A percentile compares a stretch with the other conserved stretches of the same genome.
These are phyloP conservation scores for Rhabditoides inermis DNA, from an alignment of 2,888 invertebrate species.

Conservation along the genomic window DNA sequence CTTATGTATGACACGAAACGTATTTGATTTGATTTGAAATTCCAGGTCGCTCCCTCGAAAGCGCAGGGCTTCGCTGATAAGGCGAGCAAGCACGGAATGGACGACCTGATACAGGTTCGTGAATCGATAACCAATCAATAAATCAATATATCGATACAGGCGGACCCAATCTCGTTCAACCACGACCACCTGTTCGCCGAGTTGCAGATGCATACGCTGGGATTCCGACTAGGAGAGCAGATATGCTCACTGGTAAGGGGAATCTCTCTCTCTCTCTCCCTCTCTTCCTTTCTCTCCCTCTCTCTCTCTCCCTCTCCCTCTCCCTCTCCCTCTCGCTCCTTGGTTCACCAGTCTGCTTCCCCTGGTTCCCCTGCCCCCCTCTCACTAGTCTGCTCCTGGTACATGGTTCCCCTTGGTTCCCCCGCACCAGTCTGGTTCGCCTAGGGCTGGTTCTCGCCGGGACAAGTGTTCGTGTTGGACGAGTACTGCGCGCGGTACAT, in stretches of 20 bases:
- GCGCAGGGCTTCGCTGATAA: conserved; percentile 62
- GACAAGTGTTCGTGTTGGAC: conserved; percentile 94
- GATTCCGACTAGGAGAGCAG: conserved; percentile 91
- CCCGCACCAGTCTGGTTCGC: no score
- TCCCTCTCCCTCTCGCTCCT: no score
- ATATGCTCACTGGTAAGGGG: conserved; percentile 82
- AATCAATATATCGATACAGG: conserved; percentile 59
- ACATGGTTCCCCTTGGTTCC: no score
- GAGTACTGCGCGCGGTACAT: conserved; percentile 96
- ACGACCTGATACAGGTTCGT: conserved; percentile 72
- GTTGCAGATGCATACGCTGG: conserved; percentile 82
- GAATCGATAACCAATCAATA: neutral
- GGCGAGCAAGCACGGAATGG: conserved; percentile 96
- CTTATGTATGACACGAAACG: no score
- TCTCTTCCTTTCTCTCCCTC: no score
- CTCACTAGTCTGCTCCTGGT: no score
- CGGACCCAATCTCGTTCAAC: conserved; percentile 94
- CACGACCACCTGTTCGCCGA: conserved; percentile 84
- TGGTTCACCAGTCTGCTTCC: no score
- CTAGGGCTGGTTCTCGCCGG: conserved; percentile 98
- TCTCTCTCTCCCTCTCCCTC: no score
- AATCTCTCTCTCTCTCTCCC: neutral
- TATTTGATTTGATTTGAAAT: no score
- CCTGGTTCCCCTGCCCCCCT: no score
- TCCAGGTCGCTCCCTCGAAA: conserved; percentile 39